These are phyloP conservation scores for Syngnathus scovelli DNA, from an alignment of 2,113 vertebrate species.

Conservation along the genomic window DNA sequence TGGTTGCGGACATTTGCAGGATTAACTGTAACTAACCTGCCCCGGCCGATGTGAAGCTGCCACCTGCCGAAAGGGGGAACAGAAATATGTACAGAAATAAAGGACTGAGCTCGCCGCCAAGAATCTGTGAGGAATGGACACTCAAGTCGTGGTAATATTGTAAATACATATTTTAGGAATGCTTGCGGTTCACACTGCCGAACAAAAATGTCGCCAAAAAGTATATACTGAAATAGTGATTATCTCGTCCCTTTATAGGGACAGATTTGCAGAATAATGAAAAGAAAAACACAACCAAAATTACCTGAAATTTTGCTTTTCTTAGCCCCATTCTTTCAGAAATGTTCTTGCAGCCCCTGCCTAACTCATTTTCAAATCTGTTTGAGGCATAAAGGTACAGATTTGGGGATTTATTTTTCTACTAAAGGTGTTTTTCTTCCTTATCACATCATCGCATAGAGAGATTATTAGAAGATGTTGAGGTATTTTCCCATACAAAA, in stretches of 20 bases:
- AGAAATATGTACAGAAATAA: too few species aligned
- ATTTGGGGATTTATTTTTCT: background rate
- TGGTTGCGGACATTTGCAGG: background rate
- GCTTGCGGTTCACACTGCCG: background rate
- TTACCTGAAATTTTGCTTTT: too few species aligned
- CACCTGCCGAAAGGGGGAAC: background rate
- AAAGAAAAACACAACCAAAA: too few species aligned
- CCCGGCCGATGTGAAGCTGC: background rate
- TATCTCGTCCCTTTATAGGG: background rate
- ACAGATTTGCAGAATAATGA: too few species aligned
- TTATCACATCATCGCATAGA: background rate
- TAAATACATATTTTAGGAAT: background rate
- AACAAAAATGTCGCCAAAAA: background rate
- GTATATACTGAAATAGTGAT: background rate
- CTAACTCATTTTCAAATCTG: background rate
- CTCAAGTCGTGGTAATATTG: background rate
- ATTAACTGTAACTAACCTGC: background rate
- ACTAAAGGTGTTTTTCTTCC: background rate
- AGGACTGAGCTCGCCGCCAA: background rate
- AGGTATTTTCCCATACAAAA: background rate
- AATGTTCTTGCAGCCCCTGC: too few species aligned
- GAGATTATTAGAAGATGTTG: background rate
- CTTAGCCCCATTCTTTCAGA: too few species aligned
- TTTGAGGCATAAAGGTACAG: background rate
- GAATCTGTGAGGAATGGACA: background rate